Percentiles rank a stretch among this genome's conserved stretches.
Evolutionary conservation across 2,797 vertebrate species (phyloP).

Genomic region (Benthosema pterotum): DNA sequence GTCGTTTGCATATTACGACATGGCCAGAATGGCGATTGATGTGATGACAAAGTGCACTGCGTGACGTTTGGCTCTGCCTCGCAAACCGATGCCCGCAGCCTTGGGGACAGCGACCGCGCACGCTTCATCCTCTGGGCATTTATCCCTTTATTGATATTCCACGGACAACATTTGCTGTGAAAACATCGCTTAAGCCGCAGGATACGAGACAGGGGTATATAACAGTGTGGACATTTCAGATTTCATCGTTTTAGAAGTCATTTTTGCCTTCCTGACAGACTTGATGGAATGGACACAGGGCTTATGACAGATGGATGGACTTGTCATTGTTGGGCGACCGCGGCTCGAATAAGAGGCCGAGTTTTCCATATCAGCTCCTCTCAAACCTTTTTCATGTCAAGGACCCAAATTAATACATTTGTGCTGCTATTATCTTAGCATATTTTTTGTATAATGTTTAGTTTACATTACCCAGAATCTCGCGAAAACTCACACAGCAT

Average conservation of each 20-base stretch:
- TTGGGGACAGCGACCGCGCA: slow-evolving; percentile 27
- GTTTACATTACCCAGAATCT: too few relatives aligned
- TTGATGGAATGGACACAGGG: slow-evolving; percentile 53
- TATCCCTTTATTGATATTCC: slow-evolving; percentile 55
- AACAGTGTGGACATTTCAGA: slow-evolving; percentile 55
- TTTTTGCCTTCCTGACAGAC: slow-evolving; percentile 40
- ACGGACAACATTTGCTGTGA: slow-evolving; percentile 49
- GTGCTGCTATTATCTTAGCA: too few relatives aligned
- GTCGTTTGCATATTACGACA: too few relatives aligned
- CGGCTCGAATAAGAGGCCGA: slow-evolving; percentile 47
- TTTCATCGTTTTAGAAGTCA: slow-evolving; percentile 55
- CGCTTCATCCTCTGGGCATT: slow-evolving; percentile 26
- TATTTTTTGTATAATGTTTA: too few relatives aligned
- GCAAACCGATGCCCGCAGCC: slow-evolving; percentile 30
- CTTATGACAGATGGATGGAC: slow-evolving; percentile 57
- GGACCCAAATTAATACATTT: too few relatives aligned
- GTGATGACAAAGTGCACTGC: slow-evolving; percentile 10
- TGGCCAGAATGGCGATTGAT: too few relatives aligned
- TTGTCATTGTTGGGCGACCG: slow-evolving; percentile 50
- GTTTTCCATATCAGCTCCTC: too few relatives aligned
- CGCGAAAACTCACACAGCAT: too few relatives aligned
- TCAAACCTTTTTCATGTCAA: too few relatives aligned
- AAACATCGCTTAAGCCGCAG: slow-evolving; percentile 54
- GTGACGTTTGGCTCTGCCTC: slow-evolving; percentile 18
- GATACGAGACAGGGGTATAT: slow-evolving; percentile 51